These are phyloP conservation scores for Chalcis sispes DNA, from an alignment of 2,888 invertebrate species.

Conservation along the genomic window DNA sequence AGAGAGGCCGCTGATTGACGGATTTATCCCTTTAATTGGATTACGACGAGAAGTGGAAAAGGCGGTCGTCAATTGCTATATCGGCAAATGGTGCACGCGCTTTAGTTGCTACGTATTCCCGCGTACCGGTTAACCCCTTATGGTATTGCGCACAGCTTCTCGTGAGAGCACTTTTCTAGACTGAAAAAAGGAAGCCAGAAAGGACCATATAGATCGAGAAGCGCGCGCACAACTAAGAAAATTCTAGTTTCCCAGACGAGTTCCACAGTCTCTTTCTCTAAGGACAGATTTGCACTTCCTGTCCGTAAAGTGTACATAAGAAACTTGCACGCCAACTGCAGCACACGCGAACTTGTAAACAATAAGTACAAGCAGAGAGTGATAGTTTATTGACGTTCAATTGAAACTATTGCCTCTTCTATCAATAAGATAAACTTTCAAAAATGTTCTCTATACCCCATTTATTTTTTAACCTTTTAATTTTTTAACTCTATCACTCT, in stretches of 20 bases:
- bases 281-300: conserved; percentile 42
- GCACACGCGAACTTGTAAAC: not conserved
- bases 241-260: conserved; percentile 18
- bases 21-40: conserved; percentile 52
- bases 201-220: conserved; percentile 41
- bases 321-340: conserved; percentile 4
- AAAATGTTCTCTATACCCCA: not conserved
- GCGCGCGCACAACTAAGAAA: not conserved
- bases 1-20: conserved; percentile 25
- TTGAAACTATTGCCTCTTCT: no score
- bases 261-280: conserved; percentile 24
- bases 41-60: conserved; percentile 21
- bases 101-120: conserved; percentile 32
- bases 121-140: conserved; percentile 53
- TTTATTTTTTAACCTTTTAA: not conserved
- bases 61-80: conserved; percentile 1
- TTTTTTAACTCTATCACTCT: no score
- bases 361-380: conserved; percentile 29
- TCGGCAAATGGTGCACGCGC: conserved; percentile 17
- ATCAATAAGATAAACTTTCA: not conserved
- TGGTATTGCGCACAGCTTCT: conserved; percentile 18
- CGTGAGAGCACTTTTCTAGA: conserved; percentile 17
- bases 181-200: conserved; percentile 49
- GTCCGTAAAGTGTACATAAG: not conserved
- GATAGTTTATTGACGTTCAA: no score